Base-by-base conservation (phyloP, 2,888 invertebrate species). In the Hoplodrina blanda region DNA sequence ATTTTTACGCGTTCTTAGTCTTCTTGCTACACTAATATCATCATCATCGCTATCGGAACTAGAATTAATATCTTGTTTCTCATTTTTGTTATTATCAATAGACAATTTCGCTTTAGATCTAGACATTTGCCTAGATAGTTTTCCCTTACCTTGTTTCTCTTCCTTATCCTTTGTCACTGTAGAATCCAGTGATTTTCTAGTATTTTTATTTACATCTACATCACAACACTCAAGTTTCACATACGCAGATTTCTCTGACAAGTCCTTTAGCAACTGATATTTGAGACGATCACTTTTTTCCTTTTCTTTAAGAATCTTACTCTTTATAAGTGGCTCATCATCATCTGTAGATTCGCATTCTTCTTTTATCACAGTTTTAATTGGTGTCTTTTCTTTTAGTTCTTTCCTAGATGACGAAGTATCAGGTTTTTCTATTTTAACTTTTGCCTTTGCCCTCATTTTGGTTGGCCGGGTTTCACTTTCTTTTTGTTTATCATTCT, bases 161-260 rank as follows among this genome's bases (percentile, higher is more conserved):
- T 91, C 91, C 75, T 90, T 93, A 15, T 95, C 93, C 84, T 91
- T 93, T 69, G 69, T 49, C 53, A 82, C 71, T 25, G 90, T 75
- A 25, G 90, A 90, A 76, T 94, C 94, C 57, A 91, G 83, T 20
- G 94, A 95, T 85, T 92, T 94, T 86, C 92, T 93, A 60, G 89
- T 91, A 86, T 90, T 94, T 86, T 92, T 93, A 80, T 90, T 94
- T 66, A 95, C 89, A 85, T 94, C 95, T 66, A 94, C 95, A 85
- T 96, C 94, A 85, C 94, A 96, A 88, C 95, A 95, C 87, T 96
- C 95, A 73, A 96, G 85, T 87, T 96, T 96, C 30, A 96, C 96
- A 81, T 95, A 95, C 8, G 95, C 93, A 30, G 95, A 94, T 87
- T 95, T 95, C 89, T 95, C 93, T 0, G 96, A 93, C 70, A 95